Base-by-base conservation (phyloP, 2,888 invertebrate species). In the Rhyacophila evoluta region DNA sequence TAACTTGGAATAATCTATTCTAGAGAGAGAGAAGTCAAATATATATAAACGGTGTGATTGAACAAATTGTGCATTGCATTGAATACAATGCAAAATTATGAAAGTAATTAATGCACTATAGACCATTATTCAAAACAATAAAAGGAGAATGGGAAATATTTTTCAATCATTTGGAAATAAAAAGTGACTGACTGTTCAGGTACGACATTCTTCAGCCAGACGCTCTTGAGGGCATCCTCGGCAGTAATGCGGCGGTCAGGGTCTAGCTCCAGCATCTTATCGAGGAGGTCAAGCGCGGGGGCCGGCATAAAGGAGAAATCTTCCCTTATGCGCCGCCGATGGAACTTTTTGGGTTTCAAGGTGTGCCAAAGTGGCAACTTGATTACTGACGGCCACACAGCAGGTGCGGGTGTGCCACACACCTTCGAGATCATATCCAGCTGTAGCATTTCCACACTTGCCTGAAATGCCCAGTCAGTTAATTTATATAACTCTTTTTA, bases 331-430 rank as follows among this genome's bases (percentile, higher is more conserved):
- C 95, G 92, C 81, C 99, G 92, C 84, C 96, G 92, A 89, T 98
- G 95, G 83, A 94, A 93, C 84, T 96, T 95, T 89, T 97, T 98
- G 38, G 97, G 96, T 84, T 97, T 95, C 70, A 99, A 91, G 29
- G 96, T 95, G 86, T 95, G 94, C 92, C 97, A 99, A 2, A 96
- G 91, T 0, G 98, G 98, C 83, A 99, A 90, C 85, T 95, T 94
- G 82, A 97, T 96, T 72, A 99, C 98, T 85, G 95, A 92, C 6
- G 99, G 99, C 99, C 99, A 99, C 39, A 97, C 97, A 67, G 97
- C 97, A 0, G 98, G 98, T 39, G 95, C 94, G 0, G 99, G 98
- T 0, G 98, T 97, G 15, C 99, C 99, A 89, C 99, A 99, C 25
- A 97, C 92, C 79, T 95, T 91, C 0, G 98, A 97, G 85, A 99